Evolutionary conservation across 2,113 vertebrate species (phyloP).

Genomic region (Circaetus cinerascens): DNA sequence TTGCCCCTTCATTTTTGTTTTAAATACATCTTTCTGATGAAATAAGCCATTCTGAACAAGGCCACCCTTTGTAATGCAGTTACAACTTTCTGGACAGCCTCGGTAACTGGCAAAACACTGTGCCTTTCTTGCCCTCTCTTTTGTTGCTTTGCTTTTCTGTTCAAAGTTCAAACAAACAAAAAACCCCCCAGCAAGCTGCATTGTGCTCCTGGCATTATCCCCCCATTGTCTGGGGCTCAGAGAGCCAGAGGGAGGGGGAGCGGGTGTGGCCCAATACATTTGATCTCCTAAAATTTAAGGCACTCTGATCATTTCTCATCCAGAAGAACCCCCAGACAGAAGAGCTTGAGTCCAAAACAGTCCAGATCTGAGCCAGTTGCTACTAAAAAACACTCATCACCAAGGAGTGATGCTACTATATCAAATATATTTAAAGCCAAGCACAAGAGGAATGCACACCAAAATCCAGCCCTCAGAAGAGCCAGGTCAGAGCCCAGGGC

Average conservation of each 20-base stretch:
- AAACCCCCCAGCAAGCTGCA: neutral
- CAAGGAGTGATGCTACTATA: neutral
- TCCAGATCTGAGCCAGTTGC: neutral
- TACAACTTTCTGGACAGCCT: neutral
- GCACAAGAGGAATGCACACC: neutral
- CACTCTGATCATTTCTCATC: accelerated
- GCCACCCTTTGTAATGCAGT: neutral
- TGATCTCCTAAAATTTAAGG: neutral
- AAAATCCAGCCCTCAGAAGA: neutral
- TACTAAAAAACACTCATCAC: neutral
- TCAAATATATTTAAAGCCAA: accelerated
- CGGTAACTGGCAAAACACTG: neutral
- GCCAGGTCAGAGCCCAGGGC: accelerated
- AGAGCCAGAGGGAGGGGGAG: neutral
- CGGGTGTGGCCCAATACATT: neutral
- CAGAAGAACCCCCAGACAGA: neutral
- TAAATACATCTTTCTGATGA: neutral
- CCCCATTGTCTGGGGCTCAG: neutral
- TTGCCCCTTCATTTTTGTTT: neutral
- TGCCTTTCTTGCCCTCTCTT: neutral
- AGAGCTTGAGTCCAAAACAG: neutral
- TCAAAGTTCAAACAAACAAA: neutral
- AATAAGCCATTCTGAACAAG: neutral
- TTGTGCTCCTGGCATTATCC: neutral
- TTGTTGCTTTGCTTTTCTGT: neutral